Percentiles rank a stretch among this genome's conserved stretches.
Conservation (phyloP, 2,113 vertebrate species). For the Sylvia atricapilla region DNA sequence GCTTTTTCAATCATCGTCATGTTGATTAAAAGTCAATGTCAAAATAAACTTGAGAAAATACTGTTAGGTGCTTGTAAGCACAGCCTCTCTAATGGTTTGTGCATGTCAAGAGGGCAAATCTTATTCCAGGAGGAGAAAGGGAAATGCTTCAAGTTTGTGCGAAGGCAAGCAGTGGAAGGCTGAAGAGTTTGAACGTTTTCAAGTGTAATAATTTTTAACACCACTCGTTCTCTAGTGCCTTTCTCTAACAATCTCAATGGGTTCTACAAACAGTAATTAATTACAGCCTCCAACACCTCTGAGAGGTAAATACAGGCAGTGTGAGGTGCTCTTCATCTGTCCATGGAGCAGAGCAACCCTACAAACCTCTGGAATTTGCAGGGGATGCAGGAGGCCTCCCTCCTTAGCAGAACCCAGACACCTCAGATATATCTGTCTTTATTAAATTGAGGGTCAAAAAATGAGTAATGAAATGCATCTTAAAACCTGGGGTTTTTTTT, state of each 20-base stretch:
- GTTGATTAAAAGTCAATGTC: constrained; percentile 75
- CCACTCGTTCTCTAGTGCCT: constrained; percentile 26
- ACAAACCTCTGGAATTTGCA: neutral
- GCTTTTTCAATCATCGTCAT: constrained; percentile 62
- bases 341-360: fast-evolving
- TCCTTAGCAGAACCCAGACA: neutral
- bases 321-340: neutral
- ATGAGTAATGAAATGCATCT: neutral
- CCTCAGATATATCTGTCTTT: neutral
- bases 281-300: constrained; percentile 19
- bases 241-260: constrained; percentile 26
- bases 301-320: neutral
- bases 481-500: neutral
- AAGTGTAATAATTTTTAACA: constrained; percentile 54
- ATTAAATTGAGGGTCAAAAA: neutral
- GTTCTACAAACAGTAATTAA: constrained; percentile 52
- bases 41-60: constrained; percentile 68
- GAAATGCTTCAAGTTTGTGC: constrained; percentile 40
- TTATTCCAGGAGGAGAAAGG: constrained; percentile 58
- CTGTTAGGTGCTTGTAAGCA: constrained; percentile 72
- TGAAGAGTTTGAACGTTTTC: constrained; percentile 56
- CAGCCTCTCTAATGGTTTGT: constrained; percentile 64
- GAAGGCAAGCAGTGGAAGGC: neutral
- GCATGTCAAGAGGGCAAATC: constrained; percentile 63
- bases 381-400: neutral